phyloP scores from a whole-genome alignment of 2,888 invertebrate genomes.

The Corythucha ciliata region DNA sequence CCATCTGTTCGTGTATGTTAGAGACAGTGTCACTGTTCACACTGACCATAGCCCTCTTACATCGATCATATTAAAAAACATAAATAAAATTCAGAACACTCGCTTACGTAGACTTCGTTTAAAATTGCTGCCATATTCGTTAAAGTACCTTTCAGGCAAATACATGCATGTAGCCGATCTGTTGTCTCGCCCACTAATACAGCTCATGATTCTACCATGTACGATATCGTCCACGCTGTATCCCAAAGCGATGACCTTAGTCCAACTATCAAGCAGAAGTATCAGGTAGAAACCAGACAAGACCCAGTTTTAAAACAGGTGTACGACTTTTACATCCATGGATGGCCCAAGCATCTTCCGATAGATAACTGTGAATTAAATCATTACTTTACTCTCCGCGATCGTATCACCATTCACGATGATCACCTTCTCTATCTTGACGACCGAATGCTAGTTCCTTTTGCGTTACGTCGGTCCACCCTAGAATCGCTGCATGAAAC shows the following conservation, averaged over 20 bases:
- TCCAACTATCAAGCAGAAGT: neutral
- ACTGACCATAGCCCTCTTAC: conserved; percentile 20
- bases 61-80: conserved; percentile 11
- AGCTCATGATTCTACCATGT: neutral
- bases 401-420: too few relatives aligned
- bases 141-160: neutral
- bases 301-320: too few relatives aligned
- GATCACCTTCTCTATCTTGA: too few relatives aligned
- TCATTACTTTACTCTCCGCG: neutral
- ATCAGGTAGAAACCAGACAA: neutral
- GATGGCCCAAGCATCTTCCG: too few relatives aligned
- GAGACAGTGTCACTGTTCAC: conserved; percentile 10
- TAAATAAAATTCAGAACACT: neutral
- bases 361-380: neutral
- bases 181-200: neutral
- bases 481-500: too few relatives aligned
- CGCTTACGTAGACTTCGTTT: neutral
- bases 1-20: conserved; percentile 18
- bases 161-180: neutral
- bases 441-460: too few relatives aligned
- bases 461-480: too few relatives aligned
- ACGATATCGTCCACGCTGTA: neutral
- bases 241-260: neutral
- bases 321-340: too few relatives aligned
- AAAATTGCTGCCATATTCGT: conserved; percentile 2